Conservation (phyloP, 2,113 vertebrate genomes). For the Oryctolagus cuniculus region mOryCun1.1 NC_091438.1:123667501-123668000, state of each 20-base stretch:
- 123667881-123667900: neutral
- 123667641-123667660: neutral
- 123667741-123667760: neutral
- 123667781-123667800: neutral
- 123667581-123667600: neutral
- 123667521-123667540: neutral
- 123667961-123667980: neutral
- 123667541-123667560: neutral
- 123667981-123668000: constrained; percentile 33
- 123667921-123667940: neutral
- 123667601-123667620: constrained; percentile 43
- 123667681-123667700: neutral
- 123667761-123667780: neutral
- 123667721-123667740: neutral
- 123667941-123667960: neutral
- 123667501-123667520: neutral
- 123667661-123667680: neutral
- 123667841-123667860: neutral
- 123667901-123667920: neutral
- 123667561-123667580: constrained; percentile 6
- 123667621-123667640: constrained; percentile 19
- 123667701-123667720: neutral
- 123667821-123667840: neutral
- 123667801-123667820: constrained; percentile 34
- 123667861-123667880: neutral